Conservation (phyloP, 2,888 invertebrate genomes). For the Tetragonisca angustula region DNA sequence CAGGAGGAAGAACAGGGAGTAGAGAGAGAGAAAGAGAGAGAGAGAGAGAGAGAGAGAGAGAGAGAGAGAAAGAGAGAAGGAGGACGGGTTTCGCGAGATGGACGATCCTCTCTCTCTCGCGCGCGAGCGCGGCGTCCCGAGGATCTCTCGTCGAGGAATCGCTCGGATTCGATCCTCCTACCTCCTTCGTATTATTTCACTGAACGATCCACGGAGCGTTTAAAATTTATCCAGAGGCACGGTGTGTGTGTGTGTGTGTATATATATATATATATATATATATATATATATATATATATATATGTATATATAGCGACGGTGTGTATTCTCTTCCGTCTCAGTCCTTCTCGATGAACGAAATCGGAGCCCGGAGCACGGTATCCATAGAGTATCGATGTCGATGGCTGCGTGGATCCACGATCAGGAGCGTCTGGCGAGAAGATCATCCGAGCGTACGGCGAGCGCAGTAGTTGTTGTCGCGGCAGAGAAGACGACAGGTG, state of each 20-base stretch:
- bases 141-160: conserved; percentile 19
- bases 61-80: not conserved
- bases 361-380: conserved; percentile 50
- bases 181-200: conserved; percentile 21
- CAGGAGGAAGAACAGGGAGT: conserved; percentile 27
- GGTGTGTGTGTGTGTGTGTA: not conserved
- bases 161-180: conserved; percentile 6
- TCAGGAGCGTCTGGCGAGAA: conserved; percentile 32
- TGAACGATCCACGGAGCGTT: conserved; percentile 5
- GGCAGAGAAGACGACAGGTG: conserved; percentile 66
- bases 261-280: too few species aligned
- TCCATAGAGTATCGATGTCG: conserved; percentile 44
- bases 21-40: not conserved
- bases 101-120: not conserved
- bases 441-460: conserved; percentile 37
- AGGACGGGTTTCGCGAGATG: conserved; percentile 36
- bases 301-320: too few species aligned
- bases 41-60: conserved; percentile 6
- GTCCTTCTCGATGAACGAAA: conserved; percentile 41
- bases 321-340: conserved; percentile 5
- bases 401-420: conserved; percentile 21
- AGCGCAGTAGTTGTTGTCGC: conserved; percentile 37
- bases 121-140: not conserved
- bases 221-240: conserved; percentile 26
- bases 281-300: not conserved